Base-by-base conservation (phyloP, 37 sponge, comb jelly and placozoan genomes). In the Diacarnus erythraeanus region DNA sequence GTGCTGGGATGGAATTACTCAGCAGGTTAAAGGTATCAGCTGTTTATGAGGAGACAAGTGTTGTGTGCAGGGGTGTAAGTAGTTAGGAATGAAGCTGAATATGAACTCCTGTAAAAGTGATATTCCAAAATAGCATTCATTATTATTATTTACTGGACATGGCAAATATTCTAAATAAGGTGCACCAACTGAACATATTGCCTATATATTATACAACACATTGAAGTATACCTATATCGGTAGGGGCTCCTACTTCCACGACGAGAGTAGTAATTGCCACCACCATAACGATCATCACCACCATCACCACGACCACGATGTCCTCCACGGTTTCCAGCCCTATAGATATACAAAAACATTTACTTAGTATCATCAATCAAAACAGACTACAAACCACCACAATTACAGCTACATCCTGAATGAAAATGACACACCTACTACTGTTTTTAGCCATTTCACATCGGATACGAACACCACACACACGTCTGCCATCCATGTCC, bases 401-500 rank as follows among this genome's bases (percentile, higher is more conserved):
- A 54, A 18, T 54, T 54, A 54, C 57, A 54, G 57, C 57, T 54
- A 54, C 12, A 54, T 21, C 57, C 18, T 21, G 57, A 54, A 18
- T n/a, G n/a, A n/a, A n/a, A 23, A 8, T 26, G 69, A 68, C 38
- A 30, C 51, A 79, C 87, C 64, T 84, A 57, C 89, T 90, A 44
- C 79, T 80, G 61, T 71, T 83, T 69, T 84, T 92, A 21, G 97
- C 97, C 77, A 88, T 65, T 59, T 96, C 97, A 0, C 78, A 80
- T 23, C 89, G 54, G 31, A 96, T 96, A 3, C 90, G 58, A 23
- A 84, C 87, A 26, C 91, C 91, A 74, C 95, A 94, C 73, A 94
- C 89, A 31, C 71, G 58, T 21, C 85, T 70, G 22, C 96, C 95
- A 70, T 97, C 95, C 91, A 97, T 89, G 35, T 91, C 94, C 43